Conservation (phyloP, 2,888 invertebrate genomes). For the Stegana nigrithorax region DNA sequence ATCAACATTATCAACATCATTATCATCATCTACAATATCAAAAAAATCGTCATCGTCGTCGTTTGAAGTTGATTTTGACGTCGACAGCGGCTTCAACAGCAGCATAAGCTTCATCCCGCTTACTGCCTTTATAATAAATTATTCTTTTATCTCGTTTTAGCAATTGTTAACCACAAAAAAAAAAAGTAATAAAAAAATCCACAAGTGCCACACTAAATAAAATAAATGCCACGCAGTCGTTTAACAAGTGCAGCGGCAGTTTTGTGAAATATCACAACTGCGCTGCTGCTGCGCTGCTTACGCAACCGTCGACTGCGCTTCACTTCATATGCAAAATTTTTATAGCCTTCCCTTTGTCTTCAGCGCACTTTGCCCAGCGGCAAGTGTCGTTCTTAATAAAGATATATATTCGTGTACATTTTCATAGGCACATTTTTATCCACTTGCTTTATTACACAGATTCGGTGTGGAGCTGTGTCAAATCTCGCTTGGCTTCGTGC, state of each 20-base stretch:
- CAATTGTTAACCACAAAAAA: conserved; percentile 40
- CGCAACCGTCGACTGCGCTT: conserved; percentile 18
- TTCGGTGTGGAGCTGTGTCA: not conserved
- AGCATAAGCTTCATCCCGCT: conserved; percentile 20
- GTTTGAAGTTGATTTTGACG: not conserved
- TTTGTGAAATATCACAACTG: not conserved
- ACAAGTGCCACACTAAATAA: conserved; percentile 41
- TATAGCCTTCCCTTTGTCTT: conserved; percentile 30
- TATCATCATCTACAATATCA: conserved; percentile 31
- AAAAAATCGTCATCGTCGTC: no score
- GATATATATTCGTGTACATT: conserved; percentile 8
- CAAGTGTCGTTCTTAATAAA: conserved; percentile 58
- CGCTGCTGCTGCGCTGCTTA: conserved; percentile 16
- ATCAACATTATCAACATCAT: conserved; percentile 6
- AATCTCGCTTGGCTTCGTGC: not conserved
- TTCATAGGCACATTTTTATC: conserved; percentile 27
- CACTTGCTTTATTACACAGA: no score
- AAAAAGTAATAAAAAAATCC: no score
- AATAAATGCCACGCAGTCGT: conserved; percentile 27
- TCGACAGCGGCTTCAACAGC: not conserved
- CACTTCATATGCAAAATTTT: conserved; percentile 42
- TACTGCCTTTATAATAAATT: conserved; percentile 35
- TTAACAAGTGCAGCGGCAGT: not conserved
- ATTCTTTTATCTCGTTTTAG: conserved; percentile 38
- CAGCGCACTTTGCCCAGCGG: conserved; percentile 8